These are phyloP conservation scores for Notamacropus eugenii DNA, from an alignment of 2,797 vertebrate genomes.

Conservation along the genomic window DNA sequence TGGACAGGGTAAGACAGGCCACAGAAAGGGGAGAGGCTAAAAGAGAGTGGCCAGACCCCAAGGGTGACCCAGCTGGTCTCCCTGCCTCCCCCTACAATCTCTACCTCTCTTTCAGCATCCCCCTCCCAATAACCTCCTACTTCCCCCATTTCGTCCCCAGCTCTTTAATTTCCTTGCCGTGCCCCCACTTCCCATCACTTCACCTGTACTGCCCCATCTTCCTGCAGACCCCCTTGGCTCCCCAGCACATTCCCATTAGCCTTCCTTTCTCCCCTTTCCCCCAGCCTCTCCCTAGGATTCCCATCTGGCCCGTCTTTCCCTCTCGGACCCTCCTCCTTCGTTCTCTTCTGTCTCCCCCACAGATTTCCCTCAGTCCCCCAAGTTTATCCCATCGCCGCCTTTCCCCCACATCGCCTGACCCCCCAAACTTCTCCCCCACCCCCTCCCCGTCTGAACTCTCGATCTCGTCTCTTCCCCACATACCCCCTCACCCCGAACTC, in stretches of 20 bases:
- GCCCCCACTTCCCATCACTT: constrained; percentile 13
- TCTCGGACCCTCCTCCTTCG: neutral
- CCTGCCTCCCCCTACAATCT: neutral
- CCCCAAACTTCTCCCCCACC: neutral
- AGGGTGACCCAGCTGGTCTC: neutral
- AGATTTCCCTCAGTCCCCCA: neutral
- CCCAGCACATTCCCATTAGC: neutral
- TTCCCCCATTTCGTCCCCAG: neutral
- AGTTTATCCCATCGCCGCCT: neutral
- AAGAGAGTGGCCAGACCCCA: neutral
- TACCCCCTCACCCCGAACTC: neutral
- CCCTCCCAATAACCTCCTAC: neutral
- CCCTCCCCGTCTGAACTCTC: neutral
- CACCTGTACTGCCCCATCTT: neutral
- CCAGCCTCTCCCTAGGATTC: neutral
- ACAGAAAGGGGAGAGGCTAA: neutral
- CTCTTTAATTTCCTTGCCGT: neutral
- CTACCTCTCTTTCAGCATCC: neutral
- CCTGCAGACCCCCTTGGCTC: neutral
- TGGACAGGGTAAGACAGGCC: constrained; percentile 13
- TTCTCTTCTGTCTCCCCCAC: neutral
- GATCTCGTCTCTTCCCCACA: constrained; percentile 1
- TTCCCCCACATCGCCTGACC: neutral
- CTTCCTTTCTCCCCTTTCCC: neutral
- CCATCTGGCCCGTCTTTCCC: neutral